A percentile compares a stretch with the other conserved stretches of the same genome.
Conservation (phyloP, 2,797 vertebrate genomes). For the Trachurus trachurus region DNA sequence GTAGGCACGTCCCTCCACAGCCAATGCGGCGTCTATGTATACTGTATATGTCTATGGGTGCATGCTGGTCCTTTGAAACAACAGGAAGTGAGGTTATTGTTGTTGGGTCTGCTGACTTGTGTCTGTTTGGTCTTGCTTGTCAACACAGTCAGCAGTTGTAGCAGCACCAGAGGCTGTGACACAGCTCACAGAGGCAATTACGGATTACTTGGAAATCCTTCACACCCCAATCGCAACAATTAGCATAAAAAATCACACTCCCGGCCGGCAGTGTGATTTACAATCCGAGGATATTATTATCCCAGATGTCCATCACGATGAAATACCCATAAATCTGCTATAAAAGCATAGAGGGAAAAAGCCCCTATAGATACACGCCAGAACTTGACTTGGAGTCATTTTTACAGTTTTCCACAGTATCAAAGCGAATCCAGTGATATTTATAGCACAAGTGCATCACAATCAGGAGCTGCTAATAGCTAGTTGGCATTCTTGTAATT, state of each 20-base stretch:
- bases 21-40: no score
- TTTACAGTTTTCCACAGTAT: neutral
- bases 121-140: neutral
- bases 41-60: neutral
- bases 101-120: neutral
- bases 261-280: neutral
- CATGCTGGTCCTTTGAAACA: neutral
- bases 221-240: neutral
- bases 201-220: neutral
- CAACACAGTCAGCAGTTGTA: neutral
- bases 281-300: neutral
- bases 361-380: neutral
- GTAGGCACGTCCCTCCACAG: no score
- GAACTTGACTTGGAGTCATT: neutral
- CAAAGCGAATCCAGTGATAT: neutral
- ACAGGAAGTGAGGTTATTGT: neutral
- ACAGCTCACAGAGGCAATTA: neutral
- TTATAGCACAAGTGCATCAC: neutral
- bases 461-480: neutral
- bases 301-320: neutral
- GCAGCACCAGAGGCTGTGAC: neutral
- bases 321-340: neutral
- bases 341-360: neutral
- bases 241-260: neutral
- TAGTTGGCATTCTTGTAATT: neutral